Conservation (phyloP, 2,113 vertebrate genomes). For the Bufo bufo region DNA sequence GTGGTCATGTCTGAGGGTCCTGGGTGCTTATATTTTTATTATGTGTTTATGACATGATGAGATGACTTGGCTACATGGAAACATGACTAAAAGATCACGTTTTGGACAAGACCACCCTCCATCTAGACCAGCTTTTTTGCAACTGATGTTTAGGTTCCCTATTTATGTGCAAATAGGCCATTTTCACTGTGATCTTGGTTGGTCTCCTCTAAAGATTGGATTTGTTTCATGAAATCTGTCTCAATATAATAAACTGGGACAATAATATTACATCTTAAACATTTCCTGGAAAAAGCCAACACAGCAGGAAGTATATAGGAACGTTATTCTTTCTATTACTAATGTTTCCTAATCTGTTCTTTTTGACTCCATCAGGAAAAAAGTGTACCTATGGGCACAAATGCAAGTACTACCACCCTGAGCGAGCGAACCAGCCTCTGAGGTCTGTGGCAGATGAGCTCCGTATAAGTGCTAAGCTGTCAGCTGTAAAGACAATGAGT, state of each 20-base stretch:
- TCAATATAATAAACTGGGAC: not conserved
- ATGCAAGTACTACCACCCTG: slow-evolving; percentile 99
- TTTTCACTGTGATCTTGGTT: too few species aligned
- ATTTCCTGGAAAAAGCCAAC: not conserved
- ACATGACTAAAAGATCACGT: too few species aligned
- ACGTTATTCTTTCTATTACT: not conserved
- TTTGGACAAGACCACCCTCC: too few species aligned
- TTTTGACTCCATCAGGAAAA: slow-evolving; percentile 80
- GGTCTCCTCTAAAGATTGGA: not conserved
- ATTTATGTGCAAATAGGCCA: too few species aligned
- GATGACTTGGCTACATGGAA: too few species aligned
- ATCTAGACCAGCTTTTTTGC: too few species aligned
- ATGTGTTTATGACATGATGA: not conserved
- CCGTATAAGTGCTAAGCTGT: slow-evolving; percentile 96
- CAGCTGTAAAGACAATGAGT: slow-evolving; percentile 97
- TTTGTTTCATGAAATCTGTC: not conserved
- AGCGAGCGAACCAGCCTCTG: slow-evolving; percentile 93
- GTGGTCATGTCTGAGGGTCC: too few species aligned
- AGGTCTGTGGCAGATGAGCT: slow-evolving; percentile 97
- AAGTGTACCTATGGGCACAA: slow-evolving; percentile 99
- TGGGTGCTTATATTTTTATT: not conserved
- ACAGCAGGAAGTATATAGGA: not conserved
- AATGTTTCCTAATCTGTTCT: not conserved
- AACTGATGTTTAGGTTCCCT: too few species aligned
- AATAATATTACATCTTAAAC: not conserved